These are phyloP conservation scores for Microcebus lehilahytsara DNA, from an alignment of 2,113 vertebrate species.

Conservation along the genomic window DNA sequence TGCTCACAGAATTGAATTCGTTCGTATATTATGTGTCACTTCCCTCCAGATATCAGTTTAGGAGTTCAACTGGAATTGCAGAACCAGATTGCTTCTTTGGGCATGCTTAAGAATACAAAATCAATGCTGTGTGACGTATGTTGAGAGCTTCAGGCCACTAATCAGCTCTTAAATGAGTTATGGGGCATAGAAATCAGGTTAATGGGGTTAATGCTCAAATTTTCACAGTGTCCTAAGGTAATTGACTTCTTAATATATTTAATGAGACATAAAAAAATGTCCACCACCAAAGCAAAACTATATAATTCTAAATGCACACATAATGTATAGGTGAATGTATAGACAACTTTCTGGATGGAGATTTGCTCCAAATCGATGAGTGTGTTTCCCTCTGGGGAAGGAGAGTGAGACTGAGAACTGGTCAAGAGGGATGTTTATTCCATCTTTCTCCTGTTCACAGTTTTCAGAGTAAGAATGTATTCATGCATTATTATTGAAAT, in stretches of 20 bases:
- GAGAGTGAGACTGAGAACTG: not conserved
- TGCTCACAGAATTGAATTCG: not conserved
- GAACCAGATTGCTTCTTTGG: not conserved
- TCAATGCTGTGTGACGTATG: not conserved
- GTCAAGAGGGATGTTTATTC: not conserved
- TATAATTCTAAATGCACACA: not conserved
- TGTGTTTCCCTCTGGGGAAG: not conserved
- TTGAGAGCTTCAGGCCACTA: not conserved
- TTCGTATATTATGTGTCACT: not conserved
- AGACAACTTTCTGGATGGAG: not conserved
- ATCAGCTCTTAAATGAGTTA: not conserved
- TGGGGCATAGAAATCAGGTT: constrained; percentile 11
- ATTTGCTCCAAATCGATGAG: not conserved
- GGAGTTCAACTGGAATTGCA: not conserved
- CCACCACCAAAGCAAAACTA: not conserved
- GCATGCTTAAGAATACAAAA: not conserved
- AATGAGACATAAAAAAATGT: not conserved
- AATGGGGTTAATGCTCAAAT: constrained; percentile 13
- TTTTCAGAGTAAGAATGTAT: not conserved
- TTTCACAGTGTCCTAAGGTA: constrained; percentile 17
- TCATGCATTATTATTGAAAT: not conserved
- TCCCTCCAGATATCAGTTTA: not conserved
- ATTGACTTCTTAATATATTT: constrained; percentile 35
- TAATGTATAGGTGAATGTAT: not conserved
- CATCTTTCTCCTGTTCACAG: not conserved